Base-by-base conservation (phyloP, 30 jellyfish, hydroid and myxozoan species). In the Aurelia coerulea region DNA sequence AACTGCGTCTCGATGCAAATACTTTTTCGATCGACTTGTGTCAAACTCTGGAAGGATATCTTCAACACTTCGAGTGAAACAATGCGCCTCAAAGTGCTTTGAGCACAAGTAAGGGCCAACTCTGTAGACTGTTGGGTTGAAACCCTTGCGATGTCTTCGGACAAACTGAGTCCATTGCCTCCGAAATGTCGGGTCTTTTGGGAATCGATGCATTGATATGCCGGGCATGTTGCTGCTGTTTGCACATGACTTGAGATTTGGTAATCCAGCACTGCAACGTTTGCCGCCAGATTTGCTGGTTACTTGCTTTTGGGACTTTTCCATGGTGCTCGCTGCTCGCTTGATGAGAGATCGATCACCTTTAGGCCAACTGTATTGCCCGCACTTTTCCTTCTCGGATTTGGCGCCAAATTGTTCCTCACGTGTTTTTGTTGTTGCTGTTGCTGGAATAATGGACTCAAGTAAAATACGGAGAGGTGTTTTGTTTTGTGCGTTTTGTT, bases 61-160 rank as follows among this genome's bases (percentile, higher is more conserved):
- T 23, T 39, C 54, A 17, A 19, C 76, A 17, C 76, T 46, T 0
- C 13, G 53, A 23, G 76, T 23, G 41, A 23, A 65, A 10, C 18
- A 65, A 10, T 39, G 52, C 12, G 52, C 41, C 18, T 39, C 41
- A 23, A 65, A 65, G 19, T 65, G 76, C 52, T 46, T 65, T 17
- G 76, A 65, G 76, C 34, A 65, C n/a, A 65, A n/a, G 41, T 23
- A 65, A 65, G 76, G 76, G 52, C 76, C 76, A 46, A 10, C 76
- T 65, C 19, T 65, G 41, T n/a, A 65, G 76, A n/a, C 53, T 5
- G 76, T 19, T 65, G 76, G 76, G 76, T 65, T 46, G 18, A 65
- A 65, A 33, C 41, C 76, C 35, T 23, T 39, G 52, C 76, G 76
- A 65, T 65, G 18, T 65, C 42, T 32, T 65, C 76, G 16, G 16